Evolutionary conservation across 2,888 invertebrate species (phyloP), one percentile per base, ranked within the genome.

Genomic region (Hypercompe scribonia): DNA sequence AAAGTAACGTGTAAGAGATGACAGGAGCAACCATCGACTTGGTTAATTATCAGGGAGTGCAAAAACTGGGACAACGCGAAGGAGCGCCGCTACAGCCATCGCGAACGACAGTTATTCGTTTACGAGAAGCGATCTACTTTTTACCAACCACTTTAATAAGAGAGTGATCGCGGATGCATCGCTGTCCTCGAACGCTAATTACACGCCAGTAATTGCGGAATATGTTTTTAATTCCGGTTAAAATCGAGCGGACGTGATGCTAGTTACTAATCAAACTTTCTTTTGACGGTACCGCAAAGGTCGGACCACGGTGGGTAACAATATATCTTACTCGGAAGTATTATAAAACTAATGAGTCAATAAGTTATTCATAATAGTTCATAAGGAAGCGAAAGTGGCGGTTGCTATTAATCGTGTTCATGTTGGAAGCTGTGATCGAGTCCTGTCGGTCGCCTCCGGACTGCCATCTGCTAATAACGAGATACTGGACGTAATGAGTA

Each of bases 1-100:
- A 90, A 93, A 93, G 93, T 94, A 94, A 94, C 91, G 94, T 94
- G 94, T 94, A 94, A 91, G 90, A 93, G 93, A 94, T 93, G 95
- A 95, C 95, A 94, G 93, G 90, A 90, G 89, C 92, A 88, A 90
- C 90, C 91, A 93, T 92, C 92, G 93, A 89, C 89, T 89, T 83
- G 88, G 88, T 90, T 93, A 95, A 95, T 95, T 95, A 93, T 87
- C 88, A 80, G 87, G 85, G 80, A 75, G 81, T 81, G 91, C 92
- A 94, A 94, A 94, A 94, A 93, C 86, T 79, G 81, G 85, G 85
- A 88, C 89, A 89, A 85, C 82, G 88, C 86, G 87, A 86, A 87
- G 88, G 89, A 90, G 88, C 91, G 93, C 90, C 87, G 88, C 83
- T 86, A 91, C 91, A 91, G 88, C 86, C 88, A 86, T 84, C 89